phyloP scores from a whole-genome alignment of 2,888 invertebrate species.

The Xanthia togata region DNA sequence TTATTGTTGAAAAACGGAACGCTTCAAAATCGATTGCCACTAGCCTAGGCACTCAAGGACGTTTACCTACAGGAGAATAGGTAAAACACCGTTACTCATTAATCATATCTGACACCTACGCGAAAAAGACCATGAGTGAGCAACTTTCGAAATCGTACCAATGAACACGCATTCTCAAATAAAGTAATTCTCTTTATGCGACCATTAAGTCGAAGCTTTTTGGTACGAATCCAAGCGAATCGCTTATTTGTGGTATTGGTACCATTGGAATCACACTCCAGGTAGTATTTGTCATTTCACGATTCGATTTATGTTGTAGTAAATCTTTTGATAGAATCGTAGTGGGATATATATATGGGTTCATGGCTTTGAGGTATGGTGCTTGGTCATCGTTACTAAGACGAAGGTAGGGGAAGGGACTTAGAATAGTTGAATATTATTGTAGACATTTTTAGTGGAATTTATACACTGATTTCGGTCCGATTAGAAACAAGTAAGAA shows the following conservation, averaged over 20 bases:
- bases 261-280: constrained; percentile 43
- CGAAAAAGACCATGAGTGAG: constrained; percentile 12
- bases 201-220: constrained; percentile 35
- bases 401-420: not conserved
- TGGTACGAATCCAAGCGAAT: constrained; percentile 51
- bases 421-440: not conserved
- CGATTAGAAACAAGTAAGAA: no score
- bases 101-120: not conserved
- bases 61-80: not conserved
- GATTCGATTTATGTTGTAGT: constrained; percentile 49
- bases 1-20: not conserved
- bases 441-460: not conserved
- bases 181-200: constrained; percentile 36
- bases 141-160: constrained; percentile 24
- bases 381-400: constrained; percentile 42
- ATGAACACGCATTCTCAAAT: constrained; percentile 40
- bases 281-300: constrained; percentile 59
- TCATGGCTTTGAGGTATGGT: constrained; percentile 1
- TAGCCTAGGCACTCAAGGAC: not conserved
- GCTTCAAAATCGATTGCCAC: not conserved
- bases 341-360: constrained; percentile 18
- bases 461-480: not conserved
- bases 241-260: constrained; percentile 29
- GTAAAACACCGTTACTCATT: not conserved
- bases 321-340: constrained; percentile 57